These are phyloP conservation scores for Tetanocera ferruginea DNA, from an alignment of 2,888 invertebrate genomes.

Conservation along the genomic window DNA sequence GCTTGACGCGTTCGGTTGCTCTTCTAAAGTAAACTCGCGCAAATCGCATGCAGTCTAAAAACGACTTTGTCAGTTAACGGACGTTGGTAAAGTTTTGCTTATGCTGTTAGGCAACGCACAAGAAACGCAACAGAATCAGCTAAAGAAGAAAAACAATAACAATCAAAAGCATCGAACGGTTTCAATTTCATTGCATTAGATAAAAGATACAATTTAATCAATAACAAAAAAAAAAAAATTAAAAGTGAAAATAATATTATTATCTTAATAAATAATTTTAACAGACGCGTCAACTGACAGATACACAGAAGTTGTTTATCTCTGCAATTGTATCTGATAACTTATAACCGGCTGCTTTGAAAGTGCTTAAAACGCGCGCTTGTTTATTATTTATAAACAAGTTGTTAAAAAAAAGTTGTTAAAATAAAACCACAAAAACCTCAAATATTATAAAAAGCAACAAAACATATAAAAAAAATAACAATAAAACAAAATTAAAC, in stretches of 20 bases:
- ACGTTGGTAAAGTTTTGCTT: conserved; percentile 48
- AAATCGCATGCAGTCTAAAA: conserved; percentile 53
- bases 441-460: not conserved
- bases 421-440: conserved; percentile 15
- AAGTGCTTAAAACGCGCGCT: not conserved
- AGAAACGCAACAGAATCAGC: not conserved
- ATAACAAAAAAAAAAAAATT: not conserved
- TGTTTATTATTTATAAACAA: not conserved
- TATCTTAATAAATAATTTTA: not conserved
- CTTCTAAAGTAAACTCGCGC: not conserved
- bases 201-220: conserved; percentile 16
- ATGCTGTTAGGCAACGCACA: too few species aligned
- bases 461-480: not conserved
- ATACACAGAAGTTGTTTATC: not conserved
- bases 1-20: not conserved
- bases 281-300: not conserved
- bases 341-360: not conserved
- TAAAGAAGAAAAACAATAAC: conserved; percentile 1
- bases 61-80: conserved; percentile 60
- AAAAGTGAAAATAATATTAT: not conserved
- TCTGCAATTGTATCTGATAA: not conserved
- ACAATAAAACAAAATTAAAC: not conserved
- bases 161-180: conserved; percentile 8
- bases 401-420: conserved; percentile 2
- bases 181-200: conserved; percentile 5